phyloP scores from a whole-genome alignment of 2,113 vertebrate species.

The Nansenia antarctica region DNA sequence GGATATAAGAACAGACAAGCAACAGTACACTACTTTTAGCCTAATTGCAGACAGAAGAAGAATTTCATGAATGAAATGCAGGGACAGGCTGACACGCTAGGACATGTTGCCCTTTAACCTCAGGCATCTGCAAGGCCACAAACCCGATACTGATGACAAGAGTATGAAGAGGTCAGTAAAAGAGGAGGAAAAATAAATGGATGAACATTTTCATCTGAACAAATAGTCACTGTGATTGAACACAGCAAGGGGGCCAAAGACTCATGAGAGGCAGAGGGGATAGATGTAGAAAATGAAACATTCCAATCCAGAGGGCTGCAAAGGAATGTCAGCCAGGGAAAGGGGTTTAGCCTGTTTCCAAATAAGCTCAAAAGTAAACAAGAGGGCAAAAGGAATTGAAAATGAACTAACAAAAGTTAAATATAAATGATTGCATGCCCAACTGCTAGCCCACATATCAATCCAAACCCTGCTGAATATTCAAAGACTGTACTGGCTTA shows the following conservation, averaged over 20 bases:
- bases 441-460: not conserved
- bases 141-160: not conserved
- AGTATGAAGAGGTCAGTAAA: not conserved
- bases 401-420: not conserved
- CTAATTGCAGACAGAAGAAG: too few relatives aligned
- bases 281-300: not conserved
- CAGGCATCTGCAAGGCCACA: not conserved
- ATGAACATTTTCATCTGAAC: not conserved
- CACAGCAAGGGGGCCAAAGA: not conserved
- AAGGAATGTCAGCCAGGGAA: not conserved
- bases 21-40: too few relatives aligned
- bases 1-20: too few relatives aligned
- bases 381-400: not conserved
- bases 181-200: too few relatives aligned
- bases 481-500: not conserved
- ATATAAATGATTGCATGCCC: not conserved
- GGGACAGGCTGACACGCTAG: too few relatives aligned
- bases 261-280: not conserved
- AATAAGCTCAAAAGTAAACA: not conserved
- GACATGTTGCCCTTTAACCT: too few relatives aligned
- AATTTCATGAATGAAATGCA: too few relatives aligned
- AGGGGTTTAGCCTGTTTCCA: not conserved
- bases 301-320: not conserved
- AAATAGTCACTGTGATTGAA: not conserved
- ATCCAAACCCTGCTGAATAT: not conserved